A percentile compares a stretch with the other conserved stretches of the same genome.
Evolutionary conservation across 2,113 vertebrate genomes (phyloP).

Genomic region (Esox niger): DNA sequence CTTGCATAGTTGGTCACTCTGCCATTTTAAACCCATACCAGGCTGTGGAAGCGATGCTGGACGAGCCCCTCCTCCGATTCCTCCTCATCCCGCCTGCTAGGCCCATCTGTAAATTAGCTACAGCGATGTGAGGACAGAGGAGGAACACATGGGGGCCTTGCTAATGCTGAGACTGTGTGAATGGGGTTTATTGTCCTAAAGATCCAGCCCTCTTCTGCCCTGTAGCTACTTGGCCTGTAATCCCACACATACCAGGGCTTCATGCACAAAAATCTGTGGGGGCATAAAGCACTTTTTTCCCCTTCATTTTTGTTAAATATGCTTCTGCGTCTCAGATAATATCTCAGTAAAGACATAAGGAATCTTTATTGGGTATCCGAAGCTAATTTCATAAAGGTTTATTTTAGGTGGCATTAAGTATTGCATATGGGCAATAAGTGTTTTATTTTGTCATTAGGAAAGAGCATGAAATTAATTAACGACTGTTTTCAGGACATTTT

Average conservation of each 20-base stretch:
- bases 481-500: too few relatives aligned
- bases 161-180: conserved; percentile 42
- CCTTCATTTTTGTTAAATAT: too few relatives aligned
- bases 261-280: too few relatives aligned
- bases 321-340: too few relatives aligned
- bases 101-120: conserved; percentile 38
- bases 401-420: too few relatives aligned
- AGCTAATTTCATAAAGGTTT: too few relatives aligned
- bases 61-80: conserved; percentile 21
- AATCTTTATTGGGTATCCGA: too few relatives aligned
- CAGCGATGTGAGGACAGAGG: conserved; percentile 41
- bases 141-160: conserved; percentile 39
- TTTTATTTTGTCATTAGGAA: too few relatives aligned
- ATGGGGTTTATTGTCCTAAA: conserved; percentile 59
- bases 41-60: conserved; percentile 42
- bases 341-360: too few relatives aligned
- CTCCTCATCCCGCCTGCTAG: neutral
- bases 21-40: conserved; percentile 71
- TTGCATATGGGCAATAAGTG: too few relatives aligned
- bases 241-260: conserved; percentile 4
- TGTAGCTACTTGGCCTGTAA: neutral
- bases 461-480: too few relatives aligned
- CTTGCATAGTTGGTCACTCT: conserved; percentile 74
- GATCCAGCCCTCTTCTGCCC: conserved; percentile 21
- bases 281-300: too few relatives aligned